phyloP scores from a whole-genome alignment of 2,113 vertebrate species.

The Phalacrocorax pelagicus region DNA sequence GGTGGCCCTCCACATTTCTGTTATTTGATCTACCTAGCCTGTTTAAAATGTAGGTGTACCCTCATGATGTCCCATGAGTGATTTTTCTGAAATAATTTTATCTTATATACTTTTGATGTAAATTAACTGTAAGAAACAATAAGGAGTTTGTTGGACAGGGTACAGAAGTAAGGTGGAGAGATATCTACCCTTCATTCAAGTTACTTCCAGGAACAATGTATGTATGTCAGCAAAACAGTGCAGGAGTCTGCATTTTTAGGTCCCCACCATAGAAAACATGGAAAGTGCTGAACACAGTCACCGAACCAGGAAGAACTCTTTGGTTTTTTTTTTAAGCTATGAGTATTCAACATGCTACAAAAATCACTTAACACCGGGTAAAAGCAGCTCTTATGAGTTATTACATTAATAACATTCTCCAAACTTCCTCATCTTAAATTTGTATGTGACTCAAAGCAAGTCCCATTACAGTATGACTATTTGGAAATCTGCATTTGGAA shows the following conservation, averaged over 20 bases:
- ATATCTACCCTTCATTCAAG: not conserved
- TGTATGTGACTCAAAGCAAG: not conserved
- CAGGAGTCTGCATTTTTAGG: not conserved
- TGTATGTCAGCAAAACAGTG: not conserved
- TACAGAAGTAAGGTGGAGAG: not conserved
- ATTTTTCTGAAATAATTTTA: not conserved
- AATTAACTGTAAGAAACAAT: not conserved
- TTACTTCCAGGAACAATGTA: not conserved
- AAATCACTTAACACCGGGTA: not conserved
- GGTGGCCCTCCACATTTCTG: not conserved
- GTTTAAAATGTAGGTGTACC: not conserved
- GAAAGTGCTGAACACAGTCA: not conserved
- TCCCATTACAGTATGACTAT: not conserved
- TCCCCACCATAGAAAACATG: not conserved
- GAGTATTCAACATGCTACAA: not conserved
- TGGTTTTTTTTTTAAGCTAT: fast-evolving
- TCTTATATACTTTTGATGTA: not conserved
- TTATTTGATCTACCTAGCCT: not conserved
- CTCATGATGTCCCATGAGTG: not conserved
- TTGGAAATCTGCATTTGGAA: not conserved
- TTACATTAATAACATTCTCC: not conserved
- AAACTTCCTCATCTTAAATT: not conserved
- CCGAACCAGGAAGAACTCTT: not conserved
- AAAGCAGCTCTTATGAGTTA: not conserved
- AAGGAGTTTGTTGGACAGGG: not conserved